phyloP scores from a whole-genome alignment of 1,140 invertebrate species.

The Conus betulinus region DNA sequence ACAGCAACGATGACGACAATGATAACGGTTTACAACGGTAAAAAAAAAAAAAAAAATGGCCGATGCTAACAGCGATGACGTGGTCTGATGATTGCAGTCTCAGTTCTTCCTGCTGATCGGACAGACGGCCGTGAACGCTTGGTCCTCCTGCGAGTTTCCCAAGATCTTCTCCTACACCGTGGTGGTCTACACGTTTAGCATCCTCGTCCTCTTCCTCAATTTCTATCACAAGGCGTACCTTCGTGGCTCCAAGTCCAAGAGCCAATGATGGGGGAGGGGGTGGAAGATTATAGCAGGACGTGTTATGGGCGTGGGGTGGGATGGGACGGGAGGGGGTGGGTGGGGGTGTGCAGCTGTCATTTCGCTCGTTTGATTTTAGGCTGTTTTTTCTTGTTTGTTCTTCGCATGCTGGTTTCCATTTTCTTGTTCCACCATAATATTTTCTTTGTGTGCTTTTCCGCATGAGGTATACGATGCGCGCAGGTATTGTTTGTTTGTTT shows the following conservation, averaged over 20 bases:
- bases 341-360: not conserved
- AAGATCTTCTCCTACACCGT: slow-evolving; percentile 47
- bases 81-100: slow-evolving; percentile 77
- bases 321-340: too few relatives aligned
- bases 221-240: slow-evolving; percentile 81
- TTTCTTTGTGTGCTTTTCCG: too few relatives aligned
- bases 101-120: slow-evolving; percentile 90
- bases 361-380: not conserved
- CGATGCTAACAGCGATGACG: too few relatives aligned
- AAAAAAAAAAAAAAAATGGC: too few relatives aligned
- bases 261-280: not conserved
- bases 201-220: slow-evolving; percentile 92
- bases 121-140: slow-evolving; percentile 87
- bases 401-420: too few relatives aligned
- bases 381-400: not conserved
- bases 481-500: not conserved
- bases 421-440: too few relatives aligned
- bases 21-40: too few relatives aligned
- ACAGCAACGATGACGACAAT: not conserved
- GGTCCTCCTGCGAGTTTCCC: slow-evolving; percentile 89
- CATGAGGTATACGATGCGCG: not conserved
- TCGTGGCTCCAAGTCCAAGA: not conserved
- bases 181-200: slow-evolving; percentile 91
- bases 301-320: not conserved
- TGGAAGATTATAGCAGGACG: not conserved